A percentile compares a stretch with the other conserved stretches of the same genome.
These are phyloP conservation scores for Parnassius mnemosyne DNA, from an alignment of 2,888 invertebrate species.

Conservation along the genomic window DNA sequence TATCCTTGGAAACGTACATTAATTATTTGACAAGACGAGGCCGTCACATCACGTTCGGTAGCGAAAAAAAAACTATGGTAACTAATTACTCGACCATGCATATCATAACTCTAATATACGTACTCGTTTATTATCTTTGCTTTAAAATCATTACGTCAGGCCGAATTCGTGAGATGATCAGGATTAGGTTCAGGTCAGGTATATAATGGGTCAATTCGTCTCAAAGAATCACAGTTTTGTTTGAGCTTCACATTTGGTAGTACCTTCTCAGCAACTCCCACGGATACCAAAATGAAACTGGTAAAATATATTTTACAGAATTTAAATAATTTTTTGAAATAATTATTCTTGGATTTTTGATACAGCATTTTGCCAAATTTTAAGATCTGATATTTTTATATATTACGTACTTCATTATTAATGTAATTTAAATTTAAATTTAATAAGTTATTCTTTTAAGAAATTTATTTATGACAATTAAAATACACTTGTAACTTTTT, in stretches of 20 bases:
- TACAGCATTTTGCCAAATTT: neutral
- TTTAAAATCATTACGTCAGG: conserved; percentile 57
- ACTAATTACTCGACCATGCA: conserved; percentile 60
- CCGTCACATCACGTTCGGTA: conserved; percentile 47
- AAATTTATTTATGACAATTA: no score
- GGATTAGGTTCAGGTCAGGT: conserved; percentile 60
- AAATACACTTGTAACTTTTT: no score
- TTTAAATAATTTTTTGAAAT: conserved; percentile 21
- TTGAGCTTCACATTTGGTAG: conserved; percentile 48
- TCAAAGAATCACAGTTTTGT: conserved; percentile 42
- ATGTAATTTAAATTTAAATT: no score
- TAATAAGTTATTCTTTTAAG: no score
- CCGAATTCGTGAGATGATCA: conserved; percentile 50
- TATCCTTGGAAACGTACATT: conserved; percentile 53
- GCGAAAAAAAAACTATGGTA: conserved; percentile 45
- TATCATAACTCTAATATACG: conserved; percentile 47
- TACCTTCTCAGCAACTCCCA: conserved; percentile 33
- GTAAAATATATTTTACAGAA: conserved; percentile 44
- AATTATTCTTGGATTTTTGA: conserved; percentile 12
- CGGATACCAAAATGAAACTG: conserved; percentile 67
- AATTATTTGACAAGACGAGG: conserved; percentile 59
- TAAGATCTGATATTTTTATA: no score
- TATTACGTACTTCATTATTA: no score
- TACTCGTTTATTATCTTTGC: conserved; percentile 45
- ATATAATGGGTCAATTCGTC: conserved; percentile 65